Conservation (phyloP, 2,888 invertebrate species). For the Xanthia togata region DNA sequence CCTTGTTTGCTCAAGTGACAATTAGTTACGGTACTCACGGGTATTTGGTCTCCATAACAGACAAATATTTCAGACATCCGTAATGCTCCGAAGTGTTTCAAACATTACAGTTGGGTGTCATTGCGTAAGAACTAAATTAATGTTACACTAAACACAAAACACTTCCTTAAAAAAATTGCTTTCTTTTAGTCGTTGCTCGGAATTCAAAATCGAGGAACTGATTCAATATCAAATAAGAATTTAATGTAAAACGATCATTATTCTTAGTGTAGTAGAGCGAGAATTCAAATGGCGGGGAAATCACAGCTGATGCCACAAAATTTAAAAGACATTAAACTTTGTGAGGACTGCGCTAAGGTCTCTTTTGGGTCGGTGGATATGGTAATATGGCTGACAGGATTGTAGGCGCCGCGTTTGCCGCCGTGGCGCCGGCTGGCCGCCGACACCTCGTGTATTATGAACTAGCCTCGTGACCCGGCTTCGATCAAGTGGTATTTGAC, state of each 20-base stretch:
- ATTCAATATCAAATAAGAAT: slow-evolving; percentile 73
- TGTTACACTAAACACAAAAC: slow-evolving; percentile 78
- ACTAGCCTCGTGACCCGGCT: slow-evolving; percentile 89
- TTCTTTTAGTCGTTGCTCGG: slow-evolving; percentile 86
- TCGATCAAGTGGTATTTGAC: slow-evolving; percentile 89
- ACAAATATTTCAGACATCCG: slow-evolving; percentile 44
- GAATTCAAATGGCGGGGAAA: slow-evolving; percentile 67
- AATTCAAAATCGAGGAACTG: slow-evolving; percentile 88
- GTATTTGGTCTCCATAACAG: slow-evolving; percentile 24
- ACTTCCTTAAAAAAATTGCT: slow-evolving; percentile 87
- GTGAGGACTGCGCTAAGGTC: slow-evolving; percentile 52
- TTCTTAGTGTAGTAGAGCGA: slow-evolving; percentile 67
- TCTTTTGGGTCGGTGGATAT: slow-evolving; percentile 62
- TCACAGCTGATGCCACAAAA: slow-evolving; percentile 74
- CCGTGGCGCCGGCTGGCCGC: slow-evolving; percentile 89
- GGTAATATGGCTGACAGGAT: slow-evolving; percentile 82
- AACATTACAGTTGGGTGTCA: slow-evolving; percentile 51
- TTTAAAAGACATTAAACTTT: slow-evolving; percentile 63
- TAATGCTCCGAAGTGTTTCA: slow-evolving; percentile 26
- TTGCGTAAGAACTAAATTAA: slow-evolving; percentile 80
- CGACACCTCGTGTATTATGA: slow-evolving; percentile 90
- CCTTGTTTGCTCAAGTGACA: slow-evolving; percentile 62
- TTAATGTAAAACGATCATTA: slow-evolving; percentile 61
- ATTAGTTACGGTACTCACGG: slow-evolving; percentile 55
- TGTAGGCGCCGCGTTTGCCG: slow-evolving; percentile 88